Base-by-base conservation (phyloP, 2,888 invertebrate species). In the Dichetophora obliterata region DNA sequence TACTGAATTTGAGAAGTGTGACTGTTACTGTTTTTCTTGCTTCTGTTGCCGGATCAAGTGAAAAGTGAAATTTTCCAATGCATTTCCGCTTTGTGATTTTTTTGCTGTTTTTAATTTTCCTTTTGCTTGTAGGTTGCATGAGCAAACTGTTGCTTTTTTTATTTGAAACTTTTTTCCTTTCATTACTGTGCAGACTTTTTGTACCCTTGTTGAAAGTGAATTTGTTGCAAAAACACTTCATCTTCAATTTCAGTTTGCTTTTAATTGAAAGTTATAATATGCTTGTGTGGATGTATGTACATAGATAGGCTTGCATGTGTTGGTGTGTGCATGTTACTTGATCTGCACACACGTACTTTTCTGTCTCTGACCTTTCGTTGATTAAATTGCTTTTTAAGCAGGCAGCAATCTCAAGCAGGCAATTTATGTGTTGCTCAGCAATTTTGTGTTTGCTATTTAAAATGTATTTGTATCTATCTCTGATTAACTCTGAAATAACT, bases 71-170 rank as follows among this genome's bases (percentile, higher is more conserved):
- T 54, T 54, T 54, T 54, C 19, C 19, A 9, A 54, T 54, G 54
- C 54, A 54, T 54, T 54, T 54, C 54, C 54, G 54, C 54, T 22
- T 54, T n/a, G n/a, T 54, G n/a, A n/a, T n/a, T n/a, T 16, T 52
- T 37, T 37, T 37, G 1, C 37, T 37, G 5, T 9, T 37, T 37
- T 9, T 4, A 8, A 5, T 37, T 37, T 9, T 37, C 8, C 37
- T 37, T 37, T 9, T 43, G 11, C 11, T 54, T 19, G 54, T 19
- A 19, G 19, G 19, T 54, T 54, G 6, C 2, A 19, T 5, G 19
- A 54, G 54, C 3, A 54, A n/a, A 19, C 22, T 19, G 1, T 5
- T 19, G 19, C 19, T 19, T 54, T 54, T 54, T 19, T 5, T 54
- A 19, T 54, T 54, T n/a, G 54, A 5, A n/a, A n/a, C n/a, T 16